Percentiles rank a stretch among this genome's conserved stretches.
phyloP scores from a whole-genome alignment of 2,113 vertebrate genomes.

The Scytalopus superciliaris region DNA sequence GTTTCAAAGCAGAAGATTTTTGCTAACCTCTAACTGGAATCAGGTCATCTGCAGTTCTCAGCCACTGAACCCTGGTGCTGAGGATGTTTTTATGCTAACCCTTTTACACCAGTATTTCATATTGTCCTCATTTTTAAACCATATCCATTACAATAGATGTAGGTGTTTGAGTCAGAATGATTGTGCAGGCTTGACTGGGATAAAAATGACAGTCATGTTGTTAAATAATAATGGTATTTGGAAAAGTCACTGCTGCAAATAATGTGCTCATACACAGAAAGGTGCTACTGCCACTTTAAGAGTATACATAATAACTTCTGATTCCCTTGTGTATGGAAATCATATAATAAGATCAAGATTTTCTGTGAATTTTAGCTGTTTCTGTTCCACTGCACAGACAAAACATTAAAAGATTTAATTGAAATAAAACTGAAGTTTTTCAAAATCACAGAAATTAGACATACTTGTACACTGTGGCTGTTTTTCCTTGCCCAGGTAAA shows the following conservation, averaged over 20 bases:
- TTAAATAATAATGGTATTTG: neutral
- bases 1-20: slow-evolving; percentile 40
- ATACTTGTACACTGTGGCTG: neutral
- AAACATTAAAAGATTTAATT: neutral
- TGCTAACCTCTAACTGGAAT: neutral
- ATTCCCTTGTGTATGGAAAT: neutral
- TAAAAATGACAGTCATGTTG: neutral
- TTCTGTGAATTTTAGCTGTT: neutral
- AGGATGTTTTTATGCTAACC: neutral
- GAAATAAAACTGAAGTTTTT: neutral
- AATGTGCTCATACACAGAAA: neutral
- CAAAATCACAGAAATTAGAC: neutral
- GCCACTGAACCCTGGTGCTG: neutral
- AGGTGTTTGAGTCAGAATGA: neutral
- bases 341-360: neutral
- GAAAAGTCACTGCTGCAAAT: neutral
- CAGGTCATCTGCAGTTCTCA: neutral
- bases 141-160: neutral
- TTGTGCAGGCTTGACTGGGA: neutral
- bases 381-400: neutral
- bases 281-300: neutral
- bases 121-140: neutral
- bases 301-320: neutral
- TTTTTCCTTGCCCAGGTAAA: neutral
- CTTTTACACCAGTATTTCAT: neutral